Conservation (phyloP, 2,888 invertebrate genomes). For the Diarsia mendica region DNA sequence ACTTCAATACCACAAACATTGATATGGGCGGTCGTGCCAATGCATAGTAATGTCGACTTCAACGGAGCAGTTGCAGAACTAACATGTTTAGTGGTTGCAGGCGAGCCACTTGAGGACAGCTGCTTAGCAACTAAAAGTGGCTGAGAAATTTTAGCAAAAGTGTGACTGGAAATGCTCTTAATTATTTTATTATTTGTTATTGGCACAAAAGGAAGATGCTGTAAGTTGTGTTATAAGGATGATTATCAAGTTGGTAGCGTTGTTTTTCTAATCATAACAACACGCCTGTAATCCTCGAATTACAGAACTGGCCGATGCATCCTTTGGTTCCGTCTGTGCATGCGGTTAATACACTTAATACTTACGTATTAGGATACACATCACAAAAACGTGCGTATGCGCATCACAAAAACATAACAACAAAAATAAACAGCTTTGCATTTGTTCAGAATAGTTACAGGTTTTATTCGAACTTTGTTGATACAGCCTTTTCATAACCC, state of each 20-base stretch:
- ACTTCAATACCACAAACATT: conserved; percentile 46
- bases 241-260: not conserved
- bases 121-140: not conserved
- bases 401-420: no score
- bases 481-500: not conserved
- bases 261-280: not conserved
- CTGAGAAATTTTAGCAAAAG: no score
- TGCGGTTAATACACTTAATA: not conserved
- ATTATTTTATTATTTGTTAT: not conserved
- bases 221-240: not conserved
- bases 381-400: no score
- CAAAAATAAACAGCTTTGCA: no score
- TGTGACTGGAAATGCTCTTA: no score
- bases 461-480: no score
- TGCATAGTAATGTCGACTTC: conserved; percentile 65
- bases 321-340: no score
- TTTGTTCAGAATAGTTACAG: no score
- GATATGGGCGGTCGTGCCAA: conserved; percentile 62
- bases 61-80: conserved; percentile 42
- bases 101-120: conserved; percentile 3
- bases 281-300: not conserved
- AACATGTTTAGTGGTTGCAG: conserved; percentile 12
- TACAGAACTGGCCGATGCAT: not conserved
- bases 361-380: no score
- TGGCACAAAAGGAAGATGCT: not conserved